phyloP scores from a whole-genome alignment of 1,140 invertebrate genomes.

The Drosophila miranda region DNA sequence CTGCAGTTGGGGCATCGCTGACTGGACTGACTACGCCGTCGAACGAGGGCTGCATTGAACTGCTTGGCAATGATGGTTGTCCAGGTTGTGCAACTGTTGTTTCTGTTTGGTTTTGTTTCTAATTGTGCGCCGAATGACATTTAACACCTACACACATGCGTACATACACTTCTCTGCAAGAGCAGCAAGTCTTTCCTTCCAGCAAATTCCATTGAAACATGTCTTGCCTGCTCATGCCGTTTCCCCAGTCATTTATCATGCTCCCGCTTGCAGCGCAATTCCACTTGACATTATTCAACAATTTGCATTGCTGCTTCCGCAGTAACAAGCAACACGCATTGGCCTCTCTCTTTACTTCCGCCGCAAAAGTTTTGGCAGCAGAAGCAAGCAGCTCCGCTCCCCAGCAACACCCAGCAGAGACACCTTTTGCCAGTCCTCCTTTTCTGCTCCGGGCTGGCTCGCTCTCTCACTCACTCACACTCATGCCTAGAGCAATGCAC shows the following conservation, averaged over 20 bases:
- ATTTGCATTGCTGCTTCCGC: conserved; percentile 73
- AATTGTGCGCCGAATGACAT: conserved; percentile 28
- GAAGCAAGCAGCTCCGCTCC: conserved; percentile 15
- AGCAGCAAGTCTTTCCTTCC: neutral
- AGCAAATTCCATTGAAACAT: neutral
- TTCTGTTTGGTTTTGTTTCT: conserved; percentile 5
- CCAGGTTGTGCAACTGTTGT: conserved; percentile 1
- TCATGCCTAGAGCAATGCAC: neutral
- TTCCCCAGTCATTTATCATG: conserved; percentile 18
- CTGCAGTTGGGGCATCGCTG: no score
- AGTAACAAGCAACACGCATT: conserved; percentile 21
- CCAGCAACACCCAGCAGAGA: conserved; percentile 33
- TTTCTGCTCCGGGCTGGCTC: conserved; percentile 2
- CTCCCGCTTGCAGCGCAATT: conserved; percentile 52
- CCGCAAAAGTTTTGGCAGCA: conserved; percentile 42
- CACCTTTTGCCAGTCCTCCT: conserved; percentile 51
- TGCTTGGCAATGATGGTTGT: neutral
- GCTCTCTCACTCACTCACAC: conserved; percentile 4
- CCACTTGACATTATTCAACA: conserved; percentile 74
- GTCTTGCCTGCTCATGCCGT: conserved; percentile 25
- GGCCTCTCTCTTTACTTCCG: conserved; percentile 27
- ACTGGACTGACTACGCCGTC: no score
- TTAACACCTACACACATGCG: conserved; percentile 15
- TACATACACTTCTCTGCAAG: no score
- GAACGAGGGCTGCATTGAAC: no score